Evolutionary conservation across 2,888 invertebrate genomes (phyloP), one percentile per base, ranked within the genome.

Genomic region (Tetheella fluctuosa): DNA sequence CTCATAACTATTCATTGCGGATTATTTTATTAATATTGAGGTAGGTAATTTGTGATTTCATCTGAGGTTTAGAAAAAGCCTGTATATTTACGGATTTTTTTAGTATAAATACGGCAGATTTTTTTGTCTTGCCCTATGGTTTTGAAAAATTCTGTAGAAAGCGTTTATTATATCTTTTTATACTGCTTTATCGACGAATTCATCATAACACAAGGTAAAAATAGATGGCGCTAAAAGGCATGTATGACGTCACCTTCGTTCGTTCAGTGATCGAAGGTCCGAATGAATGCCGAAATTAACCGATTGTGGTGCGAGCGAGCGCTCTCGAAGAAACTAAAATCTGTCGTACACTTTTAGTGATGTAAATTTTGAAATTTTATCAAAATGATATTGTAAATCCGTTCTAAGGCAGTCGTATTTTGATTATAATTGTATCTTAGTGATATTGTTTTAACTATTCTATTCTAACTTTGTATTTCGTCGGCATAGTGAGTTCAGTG

Each of bases 301-400:
- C 96, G 95, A 96, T 94, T 79, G 86, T 85, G 82, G 78, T 79
- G 80, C 48, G 83, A 84, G 83, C 28, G 82, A 83, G 95, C 95
- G 3, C 13, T 34, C 95, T 95, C 25, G 95, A 94, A 94, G 94
- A 91, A 94, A 93, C 92, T 91, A 94, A 94, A 95, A 94, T 92
- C 91, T 90, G 89, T 91, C 91, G 93, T 95, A 95, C 95, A 94
- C 94, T 92, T n/a, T 84, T 89, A 90, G 89, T 92, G 91, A 93
- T 93, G 93, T 93, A 93, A 93, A 92, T 90, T 89, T 90, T 85
- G 87, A 90, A 93, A 91, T 89, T 87, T 89, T 88, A 89, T 85
- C 89, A 92, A 93, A 92, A 93, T 93, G 93, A 86, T 92, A 88
- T 88, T 91, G 88, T 91, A 90, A 91, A 89, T 85, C 84, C 80